phyloP scores from a whole-genome alignment of 1,140 invertebrate genomes.

The Cydia amplana region DNA sequence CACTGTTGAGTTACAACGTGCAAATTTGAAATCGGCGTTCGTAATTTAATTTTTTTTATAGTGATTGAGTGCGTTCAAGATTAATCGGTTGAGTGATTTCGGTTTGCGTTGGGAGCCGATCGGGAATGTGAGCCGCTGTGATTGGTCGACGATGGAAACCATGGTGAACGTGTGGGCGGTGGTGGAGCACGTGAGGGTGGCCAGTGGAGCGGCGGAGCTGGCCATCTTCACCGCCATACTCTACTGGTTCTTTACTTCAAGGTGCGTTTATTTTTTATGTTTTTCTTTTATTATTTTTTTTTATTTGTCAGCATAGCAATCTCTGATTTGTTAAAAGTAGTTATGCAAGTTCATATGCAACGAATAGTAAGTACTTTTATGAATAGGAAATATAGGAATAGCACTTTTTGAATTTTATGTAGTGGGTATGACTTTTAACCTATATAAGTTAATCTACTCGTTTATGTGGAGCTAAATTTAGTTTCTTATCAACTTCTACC shows the following conservation, averaged over 20 bases:
- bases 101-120: neutral
- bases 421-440: too few species aligned
- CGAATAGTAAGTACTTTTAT: too few species aligned
- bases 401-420: too few species aligned
- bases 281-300: neutral
- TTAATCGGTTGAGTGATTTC: slow-evolving; percentile 46
- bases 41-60: neutral
- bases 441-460: too few species aligned
- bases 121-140: slow-evolving; percentile 37
- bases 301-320: too few species aligned
- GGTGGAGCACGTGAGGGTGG: slow-evolving; percentile 70
- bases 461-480: too few species aligned
- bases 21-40: slow-evolving; percentile 27
- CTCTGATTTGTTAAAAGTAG: too few species aligned
- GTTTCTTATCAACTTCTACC: too few species aligned
- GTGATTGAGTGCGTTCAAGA: slow-evolving; percentile 43
- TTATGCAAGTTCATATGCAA: too few species aligned
- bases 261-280: slow-evolving; percentile 49
- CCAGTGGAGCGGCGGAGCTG: slow-evolving; percentile 69
- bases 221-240: slow-evolving; percentile 75
- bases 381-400: too few species aligned
- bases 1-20: neutral
- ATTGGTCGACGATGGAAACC: slow-evolving; percentile 59
- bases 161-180: slow-evolving; percentile 69
- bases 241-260: slow-evolving; percentile 79